These are phyloP conservation scores for Agrotis segetum DNA, from an alignment of 2,888 invertebrate genomes.

Conservation along the genomic window DNA sequence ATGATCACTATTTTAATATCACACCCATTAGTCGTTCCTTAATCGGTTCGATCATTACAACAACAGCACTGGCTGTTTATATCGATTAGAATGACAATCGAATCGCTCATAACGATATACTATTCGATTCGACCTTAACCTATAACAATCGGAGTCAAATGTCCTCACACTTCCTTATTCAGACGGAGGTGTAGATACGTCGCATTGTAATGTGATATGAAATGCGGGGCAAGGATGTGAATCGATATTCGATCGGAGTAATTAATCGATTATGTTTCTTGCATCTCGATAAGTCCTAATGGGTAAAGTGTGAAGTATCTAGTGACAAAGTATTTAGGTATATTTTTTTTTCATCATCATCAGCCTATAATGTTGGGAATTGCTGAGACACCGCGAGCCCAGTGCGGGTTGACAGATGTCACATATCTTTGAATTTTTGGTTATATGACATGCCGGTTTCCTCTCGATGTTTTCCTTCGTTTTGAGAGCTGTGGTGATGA, in stretches of 20 bases:
- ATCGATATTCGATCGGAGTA: conserved; percentile 42
- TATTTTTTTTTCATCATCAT: not conserved
- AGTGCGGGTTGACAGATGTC: too few species aligned
- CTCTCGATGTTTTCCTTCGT: too few species aligned
- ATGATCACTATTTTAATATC: conserved; percentile 41
- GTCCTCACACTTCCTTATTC: conserved; percentile 76
- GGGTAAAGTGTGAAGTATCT: not conserved
- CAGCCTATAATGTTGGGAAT: too few species aligned
- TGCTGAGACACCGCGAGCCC: too few species aligned
- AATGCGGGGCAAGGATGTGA: conserved; percentile 73
- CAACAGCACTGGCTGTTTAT: conserved; percentile 49
- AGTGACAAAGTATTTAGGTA: not conserved
- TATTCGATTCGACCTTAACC: conserved; percentile 76
- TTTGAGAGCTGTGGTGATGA: too few species aligned
- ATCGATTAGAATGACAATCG: conserved; percentile 60
- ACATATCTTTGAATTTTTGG: too few species aligned
- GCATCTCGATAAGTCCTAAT: not conserved
- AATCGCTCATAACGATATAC: conserved; percentile 40
- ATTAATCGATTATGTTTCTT: conserved; percentile 13
- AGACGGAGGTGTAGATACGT: conserved; percentile 65
- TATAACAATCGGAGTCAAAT: conserved; percentile 67
- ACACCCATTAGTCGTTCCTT: conserved; percentile 31
- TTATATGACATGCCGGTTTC: too few species aligned
- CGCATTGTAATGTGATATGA: conserved; percentile 74
- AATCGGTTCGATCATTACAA: conserved; percentile 59